Percentiles rank a stretch among this genome's conserved stretches.
These are phyloP conservation scores for Cottoperca gobio DNA, from an alignment of 2,797 vertebrate genomes.

Conservation along the genomic window DNA sequence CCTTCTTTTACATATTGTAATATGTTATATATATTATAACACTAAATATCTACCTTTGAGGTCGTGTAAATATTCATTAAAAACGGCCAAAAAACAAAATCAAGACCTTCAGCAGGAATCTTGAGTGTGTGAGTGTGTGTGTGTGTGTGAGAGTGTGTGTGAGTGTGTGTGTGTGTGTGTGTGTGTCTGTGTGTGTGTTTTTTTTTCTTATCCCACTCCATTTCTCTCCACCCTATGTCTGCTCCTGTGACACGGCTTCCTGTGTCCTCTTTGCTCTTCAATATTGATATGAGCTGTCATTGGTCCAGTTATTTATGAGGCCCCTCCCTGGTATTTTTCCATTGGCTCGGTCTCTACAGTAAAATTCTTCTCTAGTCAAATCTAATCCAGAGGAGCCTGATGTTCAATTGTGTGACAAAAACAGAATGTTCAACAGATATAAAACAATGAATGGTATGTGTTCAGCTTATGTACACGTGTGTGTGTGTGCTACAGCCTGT, in stretches of 20 bases:
- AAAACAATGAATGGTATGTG: constrained; percentile 18
- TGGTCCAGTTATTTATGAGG: constrained; percentile 68
- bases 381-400: constrained; percentile 30
- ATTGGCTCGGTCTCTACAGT: constrained; percentile 41
- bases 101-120: neutral
- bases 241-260: constrained; percentile 10
- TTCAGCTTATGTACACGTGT: constrained; percentile 1
- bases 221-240: neutral
- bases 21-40: too few relatives aligned
- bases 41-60: neutral
- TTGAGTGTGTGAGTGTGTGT: neutral
- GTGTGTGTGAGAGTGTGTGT: too few relatives aligned
- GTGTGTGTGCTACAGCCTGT: constrained; percentile 25
- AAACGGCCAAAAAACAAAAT: neutral
- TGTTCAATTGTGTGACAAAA: constrained; percentile 29
- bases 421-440: constrained; percentile 4
- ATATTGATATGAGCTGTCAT: constrained; percentile 62
- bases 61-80: neutral
- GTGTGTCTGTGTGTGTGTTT: too few relatives aligned
- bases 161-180: too few relatives aligned
- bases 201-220: neutral
- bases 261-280: constrained; percentile 37
- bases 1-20: too few relatives aligned
- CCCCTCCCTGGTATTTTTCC: constrained; percentile 60
- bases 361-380: constrained; percentile 36